Percentiles rank a stretch among this genome's conserved stretches.
phyloP scores from a whole-genome alignment of 2,113 vertebrate genomes.

The Echinops telfairi region DNA sequence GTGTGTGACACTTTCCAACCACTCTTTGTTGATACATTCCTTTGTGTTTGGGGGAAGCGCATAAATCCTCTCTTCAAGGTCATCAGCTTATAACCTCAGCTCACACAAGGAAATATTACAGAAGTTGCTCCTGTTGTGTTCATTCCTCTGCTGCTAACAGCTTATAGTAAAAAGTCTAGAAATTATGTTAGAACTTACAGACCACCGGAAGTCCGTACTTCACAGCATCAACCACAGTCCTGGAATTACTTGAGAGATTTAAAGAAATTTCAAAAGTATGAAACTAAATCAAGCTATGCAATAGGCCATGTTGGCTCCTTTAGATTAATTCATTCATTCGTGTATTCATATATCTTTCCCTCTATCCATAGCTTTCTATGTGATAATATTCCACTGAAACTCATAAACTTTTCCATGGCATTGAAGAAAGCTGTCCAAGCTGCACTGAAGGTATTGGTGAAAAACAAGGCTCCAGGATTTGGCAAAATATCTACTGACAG shows the following conservation, averaged over 20 bases:
- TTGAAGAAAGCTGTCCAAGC: no score
- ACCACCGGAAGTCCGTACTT: neutral
- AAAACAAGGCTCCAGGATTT: no score
- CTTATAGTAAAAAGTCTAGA: neutral
- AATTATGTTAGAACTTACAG: neutral
- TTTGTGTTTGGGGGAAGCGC: neutral
- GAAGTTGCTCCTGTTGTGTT: neutral
- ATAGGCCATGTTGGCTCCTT: neutral
- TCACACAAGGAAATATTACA: neutral
- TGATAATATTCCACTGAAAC: no score
- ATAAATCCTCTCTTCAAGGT: conserved; percentile 35
- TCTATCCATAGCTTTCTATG: neutral
- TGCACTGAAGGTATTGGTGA: no score
- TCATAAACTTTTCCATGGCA: no score
- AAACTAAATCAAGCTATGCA: neutral
- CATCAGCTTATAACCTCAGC: neutral
- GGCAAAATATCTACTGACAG: no score
- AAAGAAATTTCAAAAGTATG: conserved; percentile 41
- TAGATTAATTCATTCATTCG: neutral
- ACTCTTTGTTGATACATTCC: neutral
- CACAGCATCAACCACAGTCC: neutral
- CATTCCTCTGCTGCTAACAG: neutral
- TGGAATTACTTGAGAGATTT: conserved; percentile 27
- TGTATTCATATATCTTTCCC: neutral
- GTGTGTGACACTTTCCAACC: neutral